These are phyloP conservation scores for Coptotermes formosanus DNA, from an alignment of 1,140 invertebrate genomes.

Conservation along the genomic window DNA sequence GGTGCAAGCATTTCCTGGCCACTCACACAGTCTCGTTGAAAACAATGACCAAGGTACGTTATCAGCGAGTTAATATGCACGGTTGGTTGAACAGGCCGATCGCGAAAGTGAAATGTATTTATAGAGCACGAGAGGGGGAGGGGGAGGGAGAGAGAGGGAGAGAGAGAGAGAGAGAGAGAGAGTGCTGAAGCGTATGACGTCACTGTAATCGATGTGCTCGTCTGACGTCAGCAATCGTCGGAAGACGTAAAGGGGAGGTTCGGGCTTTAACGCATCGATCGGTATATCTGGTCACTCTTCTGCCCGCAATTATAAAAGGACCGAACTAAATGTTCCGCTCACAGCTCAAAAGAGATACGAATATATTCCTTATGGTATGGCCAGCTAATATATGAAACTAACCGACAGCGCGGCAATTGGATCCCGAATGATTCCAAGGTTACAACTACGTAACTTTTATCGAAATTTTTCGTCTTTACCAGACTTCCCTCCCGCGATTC, in stretches of 20 bases:
- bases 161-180: not conserved
- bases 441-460: too few species aligned
- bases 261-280: not conserved
- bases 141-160: too few species aligned
- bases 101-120: constrained; percentile 12
- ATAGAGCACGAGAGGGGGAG: not conserved
- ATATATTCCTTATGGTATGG: too few species aligned
- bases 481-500: too few species aligned
- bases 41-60: not conserved
- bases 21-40: not conserved
- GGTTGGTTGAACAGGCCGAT: not conserved
- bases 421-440: too few species aligned
- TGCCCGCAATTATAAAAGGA: not conserved
- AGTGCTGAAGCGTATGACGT: not conserved
- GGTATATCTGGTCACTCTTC: not conserved
- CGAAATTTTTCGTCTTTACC: too few species aligned
- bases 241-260: not conserved
- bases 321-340: too few species aligned
- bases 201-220: not conserved
- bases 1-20: too few species aligned
- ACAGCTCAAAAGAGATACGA: too few species aligned
- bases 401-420: too few species aligned
- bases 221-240: not conserved
- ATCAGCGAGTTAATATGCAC: not conserved
- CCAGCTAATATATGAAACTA: too few species aligned